Base-by-base conservation (phyloP, 2,888 invertebrate species). In the Cotesia congregata region DNA sequence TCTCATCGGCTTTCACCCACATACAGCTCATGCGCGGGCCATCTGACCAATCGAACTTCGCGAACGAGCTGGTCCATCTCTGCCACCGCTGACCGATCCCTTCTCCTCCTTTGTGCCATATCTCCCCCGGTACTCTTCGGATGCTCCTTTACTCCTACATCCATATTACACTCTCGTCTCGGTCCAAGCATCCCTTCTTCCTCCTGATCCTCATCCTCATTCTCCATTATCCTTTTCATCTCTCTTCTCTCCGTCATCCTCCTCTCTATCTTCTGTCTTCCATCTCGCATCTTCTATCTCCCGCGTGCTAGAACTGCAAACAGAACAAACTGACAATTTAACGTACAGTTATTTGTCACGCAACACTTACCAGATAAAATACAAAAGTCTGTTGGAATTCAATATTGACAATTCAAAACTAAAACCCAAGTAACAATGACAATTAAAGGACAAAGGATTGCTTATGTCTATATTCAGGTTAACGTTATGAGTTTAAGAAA, bases 21-120 rank as follows among this genome's bases (percentile, higher is more conserved):
- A 79, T 73, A 80, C 79, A 83, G 83, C 88, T 88, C 88, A 88
- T 88, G 88, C 89, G 88, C 89, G 85, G 85, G 86, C 85, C 86
- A 85, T 88, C 88, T 88, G 89, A 88, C 89, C 89, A 89, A 89
- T 89, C 87, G 88, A 89, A 88, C 86, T 86, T 85, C 86, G 65
- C 71, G 71, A 74, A 74, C 74, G 74, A 74, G 60, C 84, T 86
- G 87, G 88, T 89, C 88, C 89, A 87, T 88, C 88, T 87, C 87
- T 84, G 85, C 85, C 83, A 75, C 77, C 64, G 83, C 86, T 87
- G 87, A 88, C 88, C 88, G 85, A 85, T 87, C 87, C 86, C 86
- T 85, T 85, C 84, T 83, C 83, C 83, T 82, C 83, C 83, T 78
- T 80, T 77, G 72, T 60, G 38, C 41, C 77, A 71, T 4, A 75